These are phyloP conservation scores for Sphenodon punctatus DNA, from an alignment of 2,797 vertebrate genomes.

Conservation along the genomic window DNA sequence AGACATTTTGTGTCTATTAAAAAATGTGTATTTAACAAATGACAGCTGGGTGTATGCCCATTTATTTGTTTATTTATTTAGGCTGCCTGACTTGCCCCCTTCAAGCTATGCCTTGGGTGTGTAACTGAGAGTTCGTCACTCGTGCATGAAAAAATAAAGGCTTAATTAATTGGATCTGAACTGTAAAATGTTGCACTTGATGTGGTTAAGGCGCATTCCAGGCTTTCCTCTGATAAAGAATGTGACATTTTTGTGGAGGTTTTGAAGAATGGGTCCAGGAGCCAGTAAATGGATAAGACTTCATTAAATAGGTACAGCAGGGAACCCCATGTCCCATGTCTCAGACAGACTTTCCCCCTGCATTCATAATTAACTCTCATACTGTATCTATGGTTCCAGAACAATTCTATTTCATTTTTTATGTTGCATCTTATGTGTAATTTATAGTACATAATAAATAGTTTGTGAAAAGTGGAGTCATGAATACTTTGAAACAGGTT, in stretches of 20 bases:
- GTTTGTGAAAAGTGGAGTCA: conserved; percentile 66
- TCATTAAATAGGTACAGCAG: conserved; percentile 72
- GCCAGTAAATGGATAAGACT: conserved; percentile 69
- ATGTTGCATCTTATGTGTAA: conserved; percentile 67
- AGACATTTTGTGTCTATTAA: conserved; percentile 38
- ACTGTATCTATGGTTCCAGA: conserved; percentile 56
- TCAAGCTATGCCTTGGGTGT: conserved; percentile 57
- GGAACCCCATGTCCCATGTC: conserved; percentile 52
- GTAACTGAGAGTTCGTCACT: conserved; percentile 61
- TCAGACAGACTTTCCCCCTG: not conserved
- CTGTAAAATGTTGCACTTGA: conserved; percentile 70
- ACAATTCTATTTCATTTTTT: conserved; percentile 71
- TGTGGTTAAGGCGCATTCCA: conserved; percentile 67
- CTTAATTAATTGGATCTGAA: conserved; percentile 74
- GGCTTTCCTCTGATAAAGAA: conserved; percentile 65
- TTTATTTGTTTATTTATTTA: not conserved
- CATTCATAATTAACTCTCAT: conserved; percentile 66
- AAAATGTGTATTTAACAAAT: conserved; percentile 50
- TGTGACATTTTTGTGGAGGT: conserved; percentile 72
- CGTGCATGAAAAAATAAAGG: conserved; percentile 68
- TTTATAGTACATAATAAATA: conserved; percentile 72
- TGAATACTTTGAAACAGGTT: conserved; percentile 71
- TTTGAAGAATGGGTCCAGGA: conserved; percentile 67
- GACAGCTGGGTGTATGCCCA: conserved; percentile 32
- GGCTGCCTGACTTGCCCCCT: conserved; percentile 46